Percentiles rank a stretch among this genome's conserved stretches.
These are phyloP conservation scores for Conops quadrifasciatus DNA, from an alignment of 2,888 invertebrate genomes.

Conservation along the genomic window DNA sequence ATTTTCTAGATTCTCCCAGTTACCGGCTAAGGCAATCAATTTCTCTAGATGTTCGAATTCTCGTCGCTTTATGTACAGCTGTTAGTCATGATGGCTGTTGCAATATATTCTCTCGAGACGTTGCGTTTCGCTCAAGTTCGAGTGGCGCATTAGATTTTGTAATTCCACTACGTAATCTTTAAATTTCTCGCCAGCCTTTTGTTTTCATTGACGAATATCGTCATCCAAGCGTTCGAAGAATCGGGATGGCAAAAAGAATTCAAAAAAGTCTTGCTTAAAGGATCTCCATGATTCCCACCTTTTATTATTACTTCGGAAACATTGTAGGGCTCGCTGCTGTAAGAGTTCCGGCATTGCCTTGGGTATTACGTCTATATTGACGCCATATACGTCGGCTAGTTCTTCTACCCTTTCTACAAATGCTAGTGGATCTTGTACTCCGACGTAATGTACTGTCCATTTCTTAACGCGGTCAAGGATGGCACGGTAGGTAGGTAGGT, in stretches of 20 bases:
- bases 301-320: not conserved
- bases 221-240: constrained; percentile 32
- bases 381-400: not conserved
- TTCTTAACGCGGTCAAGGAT: not conserved
- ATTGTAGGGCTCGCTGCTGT: not conserved
- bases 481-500: no score
- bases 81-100: constrained; percentile 16
- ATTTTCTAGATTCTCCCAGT: no score
- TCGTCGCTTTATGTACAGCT: no score
- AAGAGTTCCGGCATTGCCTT: no score
- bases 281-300: not conserved
- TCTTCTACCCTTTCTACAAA: not conserved
- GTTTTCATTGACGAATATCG: constrained; percentile 21
- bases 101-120: constrained; percentile 27
- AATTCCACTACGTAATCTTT: constrained; percentile 10
- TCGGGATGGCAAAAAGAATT: constrained; percentile 22
- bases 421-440: not conserved
- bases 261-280: constrained; percentile 16
- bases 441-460: no score
- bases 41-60: no score
- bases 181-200: constrained; percentile 19
- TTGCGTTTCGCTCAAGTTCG: not conserved
- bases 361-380: not conserved
- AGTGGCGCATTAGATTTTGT: constrained; percentile 26
- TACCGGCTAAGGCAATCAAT: no score